These are phyloP conservation scores for Acanthosepion esculentum DNA, from an alignment of 2,888 invertebrate genomes.

Conservation along the genomic window DNA sequence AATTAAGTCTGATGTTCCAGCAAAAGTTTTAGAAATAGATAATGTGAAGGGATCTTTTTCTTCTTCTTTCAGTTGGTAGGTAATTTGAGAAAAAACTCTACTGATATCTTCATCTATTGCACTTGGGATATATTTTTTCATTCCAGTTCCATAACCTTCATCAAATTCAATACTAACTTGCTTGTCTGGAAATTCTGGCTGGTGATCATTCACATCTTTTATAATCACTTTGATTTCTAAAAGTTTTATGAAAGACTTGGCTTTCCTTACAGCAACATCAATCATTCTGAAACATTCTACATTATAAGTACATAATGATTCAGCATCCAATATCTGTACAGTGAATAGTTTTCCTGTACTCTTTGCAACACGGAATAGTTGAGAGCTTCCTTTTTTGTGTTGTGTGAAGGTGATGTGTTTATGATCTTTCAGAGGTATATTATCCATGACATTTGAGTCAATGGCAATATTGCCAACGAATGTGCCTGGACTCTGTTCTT, in stretches of 20 bases:
- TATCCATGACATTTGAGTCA: background rate
- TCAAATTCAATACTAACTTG: background rate
- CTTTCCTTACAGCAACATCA: background rate
- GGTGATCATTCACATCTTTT: background rate
- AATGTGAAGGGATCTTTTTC: background rate
- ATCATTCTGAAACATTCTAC: background rate
- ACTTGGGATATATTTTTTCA: background rate
- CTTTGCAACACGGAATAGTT: background rate
- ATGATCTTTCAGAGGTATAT: background rate
- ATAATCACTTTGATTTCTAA: background rate
- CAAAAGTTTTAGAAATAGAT: background rate
- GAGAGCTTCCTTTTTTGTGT: background rate
- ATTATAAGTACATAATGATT: background rate
- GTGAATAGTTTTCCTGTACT: constrained; percentile 4
- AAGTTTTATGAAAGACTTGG: background rate
- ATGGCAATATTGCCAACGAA: background rate
- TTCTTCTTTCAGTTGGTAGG: background rate
- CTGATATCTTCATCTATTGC: background rate
- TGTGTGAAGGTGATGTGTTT: background rate
- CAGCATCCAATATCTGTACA: background rate
- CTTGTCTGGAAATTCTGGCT: background rate
- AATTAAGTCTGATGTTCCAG: background rate
- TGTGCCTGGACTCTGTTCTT: background rate
- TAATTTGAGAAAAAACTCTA: background rate
- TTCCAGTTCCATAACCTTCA: background rate